Base-by-base conservation (phyloP, 1,140 invertebrate species). In the Hermatobates lingyangjiaoensis region DNA sequence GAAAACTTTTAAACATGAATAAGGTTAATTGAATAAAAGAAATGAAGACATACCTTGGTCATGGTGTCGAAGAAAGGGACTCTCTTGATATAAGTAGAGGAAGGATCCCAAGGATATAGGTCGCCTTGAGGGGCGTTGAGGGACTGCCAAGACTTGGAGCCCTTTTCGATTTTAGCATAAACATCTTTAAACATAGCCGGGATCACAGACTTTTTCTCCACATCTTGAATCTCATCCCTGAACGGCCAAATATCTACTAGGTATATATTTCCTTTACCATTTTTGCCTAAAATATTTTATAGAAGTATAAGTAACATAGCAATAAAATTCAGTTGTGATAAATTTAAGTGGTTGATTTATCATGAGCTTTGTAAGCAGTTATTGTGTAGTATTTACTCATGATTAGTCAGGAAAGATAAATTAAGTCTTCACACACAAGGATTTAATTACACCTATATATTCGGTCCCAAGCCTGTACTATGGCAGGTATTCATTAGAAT, bases 181-280 rank as follows among this genome's bases (percentile, higher is more conserved):
- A 51, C 88, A 71, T 97, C 88, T 60, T 83, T 80, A 66, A 98
- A 98, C 89, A 98, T 96, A n/a, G 88, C 82, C 0, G 93, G 93
- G 46, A 96, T 89, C 1, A 98, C 92, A 63, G 80, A 76, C 62
- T 85, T 72, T 56, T 82, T 79, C 64, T 98, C 94, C 0, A 97
- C 81, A 18, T 74, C 73, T 61, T 92, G 84, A 58, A 98, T 94
- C 64, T 96, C 87, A 5, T 74, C 61, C n/a, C 92, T 71, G 4
- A 79, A 80, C 0, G 95, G 95, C 93, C 94, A 98, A 61, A 98
- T 94, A 62, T 98, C 93, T 1, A 76, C 68, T 1, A 98, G 71
- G 68, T 74, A 97, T 0, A 98, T 77, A 4, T 20, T 73, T 1
- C 88, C 88, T 58, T 87, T 77, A 0, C 66, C 46, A 54, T 72